These are phyloP conservation scores for Corydoras maculifer DNA, from an alignment of 2,113 vertebrate species.

Conservation along the genomic window DNA sequence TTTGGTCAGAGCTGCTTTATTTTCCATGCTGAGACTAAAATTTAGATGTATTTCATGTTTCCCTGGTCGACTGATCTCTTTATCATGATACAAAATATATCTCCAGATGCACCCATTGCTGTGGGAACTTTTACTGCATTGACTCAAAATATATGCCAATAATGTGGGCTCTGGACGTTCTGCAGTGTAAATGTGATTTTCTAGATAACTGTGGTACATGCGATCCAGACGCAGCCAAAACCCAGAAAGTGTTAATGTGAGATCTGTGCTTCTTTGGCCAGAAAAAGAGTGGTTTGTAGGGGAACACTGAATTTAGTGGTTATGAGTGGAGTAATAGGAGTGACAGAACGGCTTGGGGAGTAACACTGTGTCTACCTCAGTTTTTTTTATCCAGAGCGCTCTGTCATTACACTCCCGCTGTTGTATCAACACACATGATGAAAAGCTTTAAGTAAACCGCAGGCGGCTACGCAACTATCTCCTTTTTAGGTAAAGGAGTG, in stretches of 20 bases:
- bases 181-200: neutral
- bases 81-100: neutral
- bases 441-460: slow-evolving; percentile 7
- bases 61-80: neutral
- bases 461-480: slow-evolving; percentile 5
- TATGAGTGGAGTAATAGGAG: slow-evolving; percentile 25
- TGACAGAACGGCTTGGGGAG: neutral
- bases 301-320: slow-evolving; percentile 6
- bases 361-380: slow-evolving; percentile 9
- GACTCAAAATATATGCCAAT: neutral
- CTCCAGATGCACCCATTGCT: neutral
- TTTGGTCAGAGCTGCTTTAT: neutral
- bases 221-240: neutral
- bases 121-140: neutral
- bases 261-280: slow-evolving; percentile 1
- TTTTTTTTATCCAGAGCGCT: slow-evolving; percentile 1
- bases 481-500: slow-evolving; percentile 26
- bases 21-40: neutral
- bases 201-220: neutral
- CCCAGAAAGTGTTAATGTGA: neutral
- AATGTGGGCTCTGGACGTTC: neutral
- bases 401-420: slow-evolving; percentile 30
- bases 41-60: neutral
- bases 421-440: slow-evolving; percentile 31
- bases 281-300: slow-evolving; percentile 2